Percentiles rank a stretch among this genome's conserved stretches.
phyloP scores from a whole-genome alignment of 2,888 invertebrate genomes.

The Monochamus alternatus region DNA sequence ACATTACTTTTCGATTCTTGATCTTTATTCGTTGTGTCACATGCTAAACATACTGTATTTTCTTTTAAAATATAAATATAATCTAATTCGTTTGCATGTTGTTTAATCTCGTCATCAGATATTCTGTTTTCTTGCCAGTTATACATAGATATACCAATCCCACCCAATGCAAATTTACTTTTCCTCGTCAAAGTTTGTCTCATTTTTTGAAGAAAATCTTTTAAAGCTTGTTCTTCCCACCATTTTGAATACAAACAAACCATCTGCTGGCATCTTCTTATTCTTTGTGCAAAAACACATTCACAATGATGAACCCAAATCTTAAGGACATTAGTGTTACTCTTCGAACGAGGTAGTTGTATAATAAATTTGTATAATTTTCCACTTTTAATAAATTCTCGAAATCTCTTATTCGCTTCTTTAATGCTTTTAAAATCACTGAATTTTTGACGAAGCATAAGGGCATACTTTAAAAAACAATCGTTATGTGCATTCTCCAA shows the following conservation, averaged over 20 bases:
- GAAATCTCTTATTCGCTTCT: slow-evolving; percentile 52
- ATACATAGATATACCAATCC: slow-evolving; percentile 73
- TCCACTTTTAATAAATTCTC: slow-evolving; percentile 51
- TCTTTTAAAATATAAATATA: slow-evolving; percentile 73
- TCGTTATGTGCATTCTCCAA: slow-evolving; percentile 51
- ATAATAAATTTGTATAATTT: slow-evolving; percentile 47
- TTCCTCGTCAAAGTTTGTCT: slow-evolving; percentile 70
- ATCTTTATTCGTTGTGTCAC: slow-evolving; percentile 64
- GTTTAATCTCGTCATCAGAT: slow-evolving; percentile 73
- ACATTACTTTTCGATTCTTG: slow-evolving; percentile 47
- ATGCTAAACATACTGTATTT: slow-evolving; percentile 73
- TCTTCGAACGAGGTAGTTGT: slow-evolving; percentile 50
- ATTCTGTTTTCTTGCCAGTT: slow-evolving; percentile 79
- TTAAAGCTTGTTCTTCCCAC: slow-evolving; percentile 77
- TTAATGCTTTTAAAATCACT: slow-evolving; percentile 52
- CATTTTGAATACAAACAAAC: slow-evolving; percentile 76
- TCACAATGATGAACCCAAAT: slow-evolving; percentile 75
- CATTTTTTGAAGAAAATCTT: slow-evolving; percentile 72
- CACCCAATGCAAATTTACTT: slow-evolving; percentile 74
- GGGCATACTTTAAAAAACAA: slow-evolving; percentile 50
- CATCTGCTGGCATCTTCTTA: slow-evolving; percentile 78
- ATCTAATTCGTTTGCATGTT: slow-evolving; percentile 76
- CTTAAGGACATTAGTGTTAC: slow-evolving; percentile 72
- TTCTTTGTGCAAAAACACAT: slow-evolving; percentile 75
- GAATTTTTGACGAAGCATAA: slow-evolving; percentile 57